A percentile compares a stretch with the other conserved stretches of the same genome.
Conservation (phyloP, 2,113 vertebrate species). For the Bagarius yarrelli region DNA sequence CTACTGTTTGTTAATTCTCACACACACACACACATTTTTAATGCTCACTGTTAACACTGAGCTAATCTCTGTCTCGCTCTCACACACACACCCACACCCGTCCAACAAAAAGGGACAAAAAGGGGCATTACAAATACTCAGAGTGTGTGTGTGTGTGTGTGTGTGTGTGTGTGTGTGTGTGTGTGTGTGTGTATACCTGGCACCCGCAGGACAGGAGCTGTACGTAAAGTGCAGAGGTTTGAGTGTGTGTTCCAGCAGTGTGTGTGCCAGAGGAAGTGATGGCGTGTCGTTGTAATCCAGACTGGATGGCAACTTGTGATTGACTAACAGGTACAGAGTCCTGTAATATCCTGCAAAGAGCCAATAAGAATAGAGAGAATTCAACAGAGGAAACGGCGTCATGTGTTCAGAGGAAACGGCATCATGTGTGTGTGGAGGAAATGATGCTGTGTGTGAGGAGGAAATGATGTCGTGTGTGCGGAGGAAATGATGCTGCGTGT, state of each 20-base stretch:
- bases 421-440: too few relatives aligned
- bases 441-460: too few relatives aligned
- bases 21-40: conserved; percentile 58
- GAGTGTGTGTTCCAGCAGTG: conserved; percentile 92
- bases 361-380: neutral
- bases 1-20: too few relatives aligned
- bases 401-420: too few relatives aligned
- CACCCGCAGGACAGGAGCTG: conserved; percentile 86
- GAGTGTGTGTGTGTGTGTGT: conserved; percentile 6
- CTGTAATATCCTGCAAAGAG: conserved; percentile 83
- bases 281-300: conserved; percentile 89
- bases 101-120: too few relatives aligned
- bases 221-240: conserved; percentile 98
- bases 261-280: conserved; percentile 88
- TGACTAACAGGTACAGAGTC: conserved; percentile 90
- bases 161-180: neutral
- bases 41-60: conserved; percentile 67
- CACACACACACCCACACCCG: too few relatives aligned
- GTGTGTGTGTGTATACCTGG: conserved; percentile 75
- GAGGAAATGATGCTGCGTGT: too few relatives aligned
- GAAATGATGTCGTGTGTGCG: too few relatives aligned
- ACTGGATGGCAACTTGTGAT: conserved; percentile 92
- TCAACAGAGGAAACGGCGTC: neutral
- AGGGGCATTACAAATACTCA: too few relatives aligned
- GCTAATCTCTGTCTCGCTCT: neutral